Evolutionary conservation across 2,797 vertebrate species (phyloP).

Genomic region (Graptemys geographica): DNA sequence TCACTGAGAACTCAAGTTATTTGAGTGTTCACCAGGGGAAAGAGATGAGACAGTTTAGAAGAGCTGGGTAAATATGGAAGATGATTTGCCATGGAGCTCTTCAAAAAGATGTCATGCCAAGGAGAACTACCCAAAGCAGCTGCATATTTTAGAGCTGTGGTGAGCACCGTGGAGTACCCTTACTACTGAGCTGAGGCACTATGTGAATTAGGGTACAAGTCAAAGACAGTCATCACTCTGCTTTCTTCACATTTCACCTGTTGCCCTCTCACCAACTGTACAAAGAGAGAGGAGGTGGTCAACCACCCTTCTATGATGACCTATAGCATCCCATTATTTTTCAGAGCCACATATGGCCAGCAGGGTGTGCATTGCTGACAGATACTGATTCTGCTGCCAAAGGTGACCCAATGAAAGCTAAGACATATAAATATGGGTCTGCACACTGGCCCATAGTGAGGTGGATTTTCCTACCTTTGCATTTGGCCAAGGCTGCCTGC

Average conservation of each 20-base stretch:
- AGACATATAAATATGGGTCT: background rate
- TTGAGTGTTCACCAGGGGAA: slow-evolving; percentile 13
- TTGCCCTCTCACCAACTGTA: background rate
- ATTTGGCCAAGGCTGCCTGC: background rate
- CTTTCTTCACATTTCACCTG: background rate
- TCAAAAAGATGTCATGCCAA: background rate
- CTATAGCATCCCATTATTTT: background rate
- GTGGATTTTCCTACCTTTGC: background rate
- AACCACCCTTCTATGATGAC: background rate
- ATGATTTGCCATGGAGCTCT: background rate
- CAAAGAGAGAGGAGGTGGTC: background rate
- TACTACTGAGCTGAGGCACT: background rate
- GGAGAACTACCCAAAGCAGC: background rate
- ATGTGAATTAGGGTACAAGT: background rate
- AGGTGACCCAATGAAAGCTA: background rate
- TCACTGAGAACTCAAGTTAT: background rate
- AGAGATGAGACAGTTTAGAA: background rate
- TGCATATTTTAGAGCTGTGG: background rate
- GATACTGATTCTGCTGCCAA: background rate
- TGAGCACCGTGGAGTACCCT: background rate
- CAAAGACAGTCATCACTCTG: background rate
- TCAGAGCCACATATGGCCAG: background rate
- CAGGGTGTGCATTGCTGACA: background rate
- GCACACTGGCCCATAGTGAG: background rate
- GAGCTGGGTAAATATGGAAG: background rate